These are phyloP conservation scores for Penaeus monodon DNA, from an alignment of 2,888 invertebrate species.

Conservation along the genomic window DNA sequence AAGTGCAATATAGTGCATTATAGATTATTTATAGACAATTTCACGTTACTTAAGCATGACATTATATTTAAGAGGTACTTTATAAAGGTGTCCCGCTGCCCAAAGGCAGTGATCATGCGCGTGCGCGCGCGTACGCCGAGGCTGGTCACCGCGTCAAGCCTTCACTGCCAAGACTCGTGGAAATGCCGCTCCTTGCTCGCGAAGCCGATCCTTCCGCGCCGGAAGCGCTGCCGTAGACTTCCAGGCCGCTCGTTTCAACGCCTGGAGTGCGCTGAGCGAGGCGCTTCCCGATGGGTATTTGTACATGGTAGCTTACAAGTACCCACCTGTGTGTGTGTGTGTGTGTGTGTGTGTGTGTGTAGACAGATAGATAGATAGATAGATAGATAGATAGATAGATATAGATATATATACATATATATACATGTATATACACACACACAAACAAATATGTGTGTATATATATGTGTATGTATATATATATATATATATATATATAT, in stretches of 20 bases:
- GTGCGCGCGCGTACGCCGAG: too few relatives aligned
- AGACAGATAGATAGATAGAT: background rate
- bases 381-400: background rate
- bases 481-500: constrained; percentile 24
- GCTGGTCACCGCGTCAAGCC: too few relatives aligned
- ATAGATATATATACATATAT: constrained; percentile 9
- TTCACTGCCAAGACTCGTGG: too few relatives aligned
- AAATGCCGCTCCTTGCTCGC: too few relatives aligned
- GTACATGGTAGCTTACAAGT: background rate
- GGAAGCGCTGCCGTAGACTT: too few relatives aligned
- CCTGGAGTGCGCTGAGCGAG: too few relatives aligned
- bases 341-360: background rate
- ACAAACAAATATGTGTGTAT: background rate
- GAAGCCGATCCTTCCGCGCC: too few relatives aligned
- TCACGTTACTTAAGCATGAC: constrained; percentile 54
- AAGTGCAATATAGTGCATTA: constrained; percentile 61
- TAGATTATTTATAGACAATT: constrained; percentile 54
- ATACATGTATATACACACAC: background rate
- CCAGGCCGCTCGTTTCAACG: too few relatives aligned
- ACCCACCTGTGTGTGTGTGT: background rate
- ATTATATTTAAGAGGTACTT: constrained; percentile 43
- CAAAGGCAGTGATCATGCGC: too few relatives aligned
- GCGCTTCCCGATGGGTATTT: background rate
- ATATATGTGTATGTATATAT: constrained; percentile 2
- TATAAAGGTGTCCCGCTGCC: too few relatives aligned